Base-by-base conservation (phyloP, 2,797 vertebrate genomes). In the Glossophaga mutica region DNA sequence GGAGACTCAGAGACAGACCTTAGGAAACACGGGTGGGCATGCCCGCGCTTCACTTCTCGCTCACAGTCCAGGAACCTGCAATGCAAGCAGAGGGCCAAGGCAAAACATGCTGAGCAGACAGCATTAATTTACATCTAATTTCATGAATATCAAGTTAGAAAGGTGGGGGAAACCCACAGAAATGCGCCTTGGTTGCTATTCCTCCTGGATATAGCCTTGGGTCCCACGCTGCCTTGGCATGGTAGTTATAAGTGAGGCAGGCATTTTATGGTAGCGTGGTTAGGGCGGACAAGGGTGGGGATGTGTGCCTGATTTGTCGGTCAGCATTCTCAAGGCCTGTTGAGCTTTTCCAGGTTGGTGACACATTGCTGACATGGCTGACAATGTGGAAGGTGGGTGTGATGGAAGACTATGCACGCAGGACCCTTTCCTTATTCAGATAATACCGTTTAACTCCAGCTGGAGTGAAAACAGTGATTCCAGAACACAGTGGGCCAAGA, bases 401-500 rank as follows among this genome's bases (percentile, higher is more conserved):
- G 76, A 73, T 6, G 77, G 34, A 92, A 94, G n/a, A 65, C 15
- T 84, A 52, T 87, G 67, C 59, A 90, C 37, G 87, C 83, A 50
- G 39, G 29, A n/a, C 21, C 42, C n/a, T 55, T 87, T 90, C 96
- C 29, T 62, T 88, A 9, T 74, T 77, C 59, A 92, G 48, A 78
- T 48, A 24, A 83, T 46, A 44, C 42, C 34, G 59, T 85, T 94
- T 70, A 29, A 62, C 32, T 65, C 52, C 59, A 68, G 71, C 77
- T 92, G 65, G 95, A 87, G 29, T 46, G 46, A 94, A 74, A 88
- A 84, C 76, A 32, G 62, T 71, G 95, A 76, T 83, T 89, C 68
- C 83, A 74, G 42, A 71, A 70, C 50, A 86, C 48, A 62, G 52
- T 62, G 42, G 15, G 70, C 70, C 32, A 79, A 86, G n/a, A 96